Evolutionary conservation across 2,113 vertebrate species (phyloP).

Genomic region (Fregata magnificens): DNA sequence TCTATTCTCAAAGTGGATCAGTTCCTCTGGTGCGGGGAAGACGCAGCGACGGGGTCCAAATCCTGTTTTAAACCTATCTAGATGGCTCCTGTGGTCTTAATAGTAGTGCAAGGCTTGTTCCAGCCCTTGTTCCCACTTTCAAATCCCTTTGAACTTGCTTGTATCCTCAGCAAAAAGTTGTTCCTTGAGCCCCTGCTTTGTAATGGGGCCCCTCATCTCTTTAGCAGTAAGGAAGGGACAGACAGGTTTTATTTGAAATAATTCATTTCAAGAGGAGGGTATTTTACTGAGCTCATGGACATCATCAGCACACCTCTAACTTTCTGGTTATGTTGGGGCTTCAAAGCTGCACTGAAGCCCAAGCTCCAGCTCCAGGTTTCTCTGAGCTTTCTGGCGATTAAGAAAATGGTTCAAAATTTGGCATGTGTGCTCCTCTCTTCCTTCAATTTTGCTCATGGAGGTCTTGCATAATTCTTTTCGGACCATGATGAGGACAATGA

Average conservation of each 20-base stretch:
- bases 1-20: neutral
- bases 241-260: neutral
- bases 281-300: neutral
- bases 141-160: neutral
- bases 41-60: neutral
- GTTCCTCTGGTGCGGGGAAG: neutral
- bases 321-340: neutral
- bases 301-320: neutral
- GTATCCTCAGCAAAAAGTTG: neutral
- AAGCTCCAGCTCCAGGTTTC: neutral
- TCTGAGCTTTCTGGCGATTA: neutral
- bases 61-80: neutral
- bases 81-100: neutral
- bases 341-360: neutral
- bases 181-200: neutral
- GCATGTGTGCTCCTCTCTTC: neutral
- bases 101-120: neutral
- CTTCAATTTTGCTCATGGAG: neutral
- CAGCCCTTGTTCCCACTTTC: neutral
- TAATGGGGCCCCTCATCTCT: neutral
- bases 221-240: neutral
- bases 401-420: neutral
- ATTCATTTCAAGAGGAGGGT: neutral
- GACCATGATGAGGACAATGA: neutral
- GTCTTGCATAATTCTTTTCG: neutral